phyloP scores from a whole-genome alignment of 2,797 vertebrate species.

The Catostomus latipinnis region DNA sequence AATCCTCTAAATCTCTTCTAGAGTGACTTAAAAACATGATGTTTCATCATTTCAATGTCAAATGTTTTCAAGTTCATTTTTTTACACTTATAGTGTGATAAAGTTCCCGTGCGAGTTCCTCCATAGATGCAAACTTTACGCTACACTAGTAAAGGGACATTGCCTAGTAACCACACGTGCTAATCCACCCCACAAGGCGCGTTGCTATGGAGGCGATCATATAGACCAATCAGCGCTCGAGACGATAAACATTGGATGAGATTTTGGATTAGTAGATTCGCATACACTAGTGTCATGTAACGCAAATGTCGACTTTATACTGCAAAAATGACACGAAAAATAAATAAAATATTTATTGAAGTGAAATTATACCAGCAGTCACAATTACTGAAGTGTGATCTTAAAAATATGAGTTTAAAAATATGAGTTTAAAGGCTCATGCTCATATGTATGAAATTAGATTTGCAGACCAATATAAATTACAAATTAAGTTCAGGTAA shows the following conservation, averaged over 20 bases:
- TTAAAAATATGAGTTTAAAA: too few species aligned
- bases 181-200: constrained; percentile 62
- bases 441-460: too few species aligned
- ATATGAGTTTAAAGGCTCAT: too few species aligned
- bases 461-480: too few species aligned
- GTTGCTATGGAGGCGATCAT: constrained; percentile 74
- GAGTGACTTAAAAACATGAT: constrained; percentile 2
- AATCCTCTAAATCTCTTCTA: constrained; percentile 34
- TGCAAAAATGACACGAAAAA: too few species aligned
- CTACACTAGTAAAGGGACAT: constrained; percentile 51
- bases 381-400: too few species aligned
- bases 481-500: too few species aligned
- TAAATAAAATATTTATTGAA: too few species aligned
- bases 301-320: too few species aligned
- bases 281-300: neutral
- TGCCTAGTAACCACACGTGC: constrained; percentile 68
- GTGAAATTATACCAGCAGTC: too few species aligned
- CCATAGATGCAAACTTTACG: constrained; percentile 33
- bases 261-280: neutral
- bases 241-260: constrained; percentile 27
- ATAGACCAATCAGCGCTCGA: constrained; percentile 63
- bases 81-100: too few species aligned
- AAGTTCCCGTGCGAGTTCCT: too few species aligned
- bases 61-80: neutral
- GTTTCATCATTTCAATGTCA: neutral